Evolutionary conservation across 2,888 invertebrate genomes (phyloP).

Genomic region (Ceriagrion tenellum): DNA sequence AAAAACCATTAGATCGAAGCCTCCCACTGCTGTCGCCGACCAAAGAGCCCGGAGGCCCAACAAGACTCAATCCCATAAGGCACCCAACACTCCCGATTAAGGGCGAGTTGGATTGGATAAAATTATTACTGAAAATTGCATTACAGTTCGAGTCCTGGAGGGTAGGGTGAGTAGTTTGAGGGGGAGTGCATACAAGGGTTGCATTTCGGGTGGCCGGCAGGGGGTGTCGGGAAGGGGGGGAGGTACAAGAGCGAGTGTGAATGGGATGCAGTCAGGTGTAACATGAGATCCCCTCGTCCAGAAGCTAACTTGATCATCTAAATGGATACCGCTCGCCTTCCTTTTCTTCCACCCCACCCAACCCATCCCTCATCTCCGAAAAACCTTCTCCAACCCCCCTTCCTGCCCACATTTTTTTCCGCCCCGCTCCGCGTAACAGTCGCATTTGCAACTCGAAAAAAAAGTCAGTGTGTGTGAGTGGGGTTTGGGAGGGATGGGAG

Average conservation of each 20-base stretch:
- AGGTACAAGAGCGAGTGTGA: neutral
- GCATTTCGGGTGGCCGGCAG: neutral
- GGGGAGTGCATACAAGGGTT: neutral
- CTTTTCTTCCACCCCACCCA: neutral
- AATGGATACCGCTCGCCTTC: slow-evolving; percentile 24
- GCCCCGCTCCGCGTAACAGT: neutral
- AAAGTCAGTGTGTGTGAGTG: neutral
- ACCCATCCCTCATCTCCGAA: neutral
- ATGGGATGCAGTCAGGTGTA: slow-evolving; percentile 58
- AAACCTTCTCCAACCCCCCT: no score
- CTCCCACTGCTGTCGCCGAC: neutral
- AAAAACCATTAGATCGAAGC: neutral
- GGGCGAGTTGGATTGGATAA: neutral
- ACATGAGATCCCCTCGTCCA: slow-evolving; percentile 34
- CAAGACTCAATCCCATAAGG: neutral
- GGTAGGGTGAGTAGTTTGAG: neutral
- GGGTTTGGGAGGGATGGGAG: neutral
- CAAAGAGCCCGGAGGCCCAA: neutral
- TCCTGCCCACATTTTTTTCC: neutral
- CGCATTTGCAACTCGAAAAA: slow-evolving; percentile 47
- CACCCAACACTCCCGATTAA: slow-evolving; percentile 42
- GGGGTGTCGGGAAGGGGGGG: neutral
- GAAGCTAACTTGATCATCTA: slow-evolving; percentile 61
- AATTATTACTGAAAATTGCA: slow-evolving; percentile 57
- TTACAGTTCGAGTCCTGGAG: neutral